phyloP scores from a whole-genome alignment of 1,140 invertebrate species.

The Anastrepha obliqua region DNA sequence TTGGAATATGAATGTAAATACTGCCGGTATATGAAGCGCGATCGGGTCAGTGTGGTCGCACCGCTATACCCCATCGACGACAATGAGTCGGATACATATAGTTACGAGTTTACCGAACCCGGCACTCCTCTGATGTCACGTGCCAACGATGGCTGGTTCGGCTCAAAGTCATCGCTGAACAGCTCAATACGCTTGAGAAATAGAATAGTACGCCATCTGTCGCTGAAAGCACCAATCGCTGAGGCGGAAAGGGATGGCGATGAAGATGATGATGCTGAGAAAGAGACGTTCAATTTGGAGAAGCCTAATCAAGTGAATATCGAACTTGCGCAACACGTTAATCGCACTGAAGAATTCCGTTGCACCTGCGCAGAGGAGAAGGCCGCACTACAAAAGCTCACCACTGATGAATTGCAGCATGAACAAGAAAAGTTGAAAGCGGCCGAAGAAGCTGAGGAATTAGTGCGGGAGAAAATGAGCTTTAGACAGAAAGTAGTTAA shows the following conservation, averaged over 20 bases:
- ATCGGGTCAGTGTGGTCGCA: constrained; percentile 76
- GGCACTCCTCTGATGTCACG: constrained; percentile 80
- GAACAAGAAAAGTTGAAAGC: constrained; percentile 55
- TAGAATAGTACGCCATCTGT: constrained; percentile 74
- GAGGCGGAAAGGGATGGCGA: constrained; percentile 48
- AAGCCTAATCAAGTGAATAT: constrained; percentile 74
- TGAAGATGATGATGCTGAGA: neutral
- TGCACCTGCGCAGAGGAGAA: constrained; percentile 71
- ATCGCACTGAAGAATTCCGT: constrained; percentile 62
- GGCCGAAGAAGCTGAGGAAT: constrained; percentile 62
- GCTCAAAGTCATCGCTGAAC: constrained; percentile 73
- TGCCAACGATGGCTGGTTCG: constrained; percentile 81
- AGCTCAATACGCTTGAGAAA: constrained; percentile 75
- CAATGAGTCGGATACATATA: constrained; percentile 78
- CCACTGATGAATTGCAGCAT: constrained; percentile 60
- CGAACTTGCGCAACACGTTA: constrained; percentile 70
- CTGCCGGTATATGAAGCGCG: constrained; percentile 64
- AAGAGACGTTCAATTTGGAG: constrained; percentile 10
- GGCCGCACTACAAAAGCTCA: constrained; percentile 62
- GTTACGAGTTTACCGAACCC: constrained; percentile 80
- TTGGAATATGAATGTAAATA: constrained; percentile 67
- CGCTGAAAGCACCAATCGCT: constrained; percentile 41
- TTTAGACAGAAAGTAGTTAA: constrained; percentile 76
- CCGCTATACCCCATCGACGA: constrained; percentile 82
- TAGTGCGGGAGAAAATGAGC: constrained; percentile 69